Evolutionary conservation across 2,113 vertebrate genomes (phyloP), one percentile per base, ranked within the genome.

Genomic region (Onychostruthus taczanowskii): DNA sequence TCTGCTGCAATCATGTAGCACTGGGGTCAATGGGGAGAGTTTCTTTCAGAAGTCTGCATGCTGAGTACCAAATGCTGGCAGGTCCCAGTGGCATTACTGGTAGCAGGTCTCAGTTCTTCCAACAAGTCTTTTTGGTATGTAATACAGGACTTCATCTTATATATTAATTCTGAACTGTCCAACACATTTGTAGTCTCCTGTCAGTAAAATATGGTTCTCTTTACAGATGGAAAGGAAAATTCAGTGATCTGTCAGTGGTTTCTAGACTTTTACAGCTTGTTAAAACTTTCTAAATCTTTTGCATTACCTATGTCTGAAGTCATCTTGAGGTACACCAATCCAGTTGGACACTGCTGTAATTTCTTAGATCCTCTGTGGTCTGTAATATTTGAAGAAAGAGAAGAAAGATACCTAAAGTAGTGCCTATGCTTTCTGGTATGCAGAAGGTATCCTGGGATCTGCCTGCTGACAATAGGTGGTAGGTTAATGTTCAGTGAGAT

Each of bases 1-100:
- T 49, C 61, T 0, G 0, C 74, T 90, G 56, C 1, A 3, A 28
- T 82, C 3, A 0, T 10, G 18, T 1, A 85, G 39, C 13, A 3
- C 61, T 46, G 70, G 31, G 50, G 26, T 66, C 62, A 67, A 46
- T 13, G 27, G 16, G 16, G 18, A 46, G 28, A 70, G 23, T 10
- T 62, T 50, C 50, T n/a, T 22, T 75, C 20, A 31, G 59, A 10
- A 8, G 46, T 28, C 61, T 73, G 53, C 8, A 35, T 68, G 47
- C 39, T 72, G 41, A 87, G 37, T 80, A 56, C 16, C 23, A 82
- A 21, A 55, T 28, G 39, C 30, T 85, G 58, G 26, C 31, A 82
- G 15, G n/a, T 75, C 44, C 28, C 55, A n/a, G 35, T 39, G 52
- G 9, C 1, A 0, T 47, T 64, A 79, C 16, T 50, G 44, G 13